phyloP scores from a whole-genome alignment of 2,113 vertebrate genomes.

The Thunnus maccoyii region DNA sequence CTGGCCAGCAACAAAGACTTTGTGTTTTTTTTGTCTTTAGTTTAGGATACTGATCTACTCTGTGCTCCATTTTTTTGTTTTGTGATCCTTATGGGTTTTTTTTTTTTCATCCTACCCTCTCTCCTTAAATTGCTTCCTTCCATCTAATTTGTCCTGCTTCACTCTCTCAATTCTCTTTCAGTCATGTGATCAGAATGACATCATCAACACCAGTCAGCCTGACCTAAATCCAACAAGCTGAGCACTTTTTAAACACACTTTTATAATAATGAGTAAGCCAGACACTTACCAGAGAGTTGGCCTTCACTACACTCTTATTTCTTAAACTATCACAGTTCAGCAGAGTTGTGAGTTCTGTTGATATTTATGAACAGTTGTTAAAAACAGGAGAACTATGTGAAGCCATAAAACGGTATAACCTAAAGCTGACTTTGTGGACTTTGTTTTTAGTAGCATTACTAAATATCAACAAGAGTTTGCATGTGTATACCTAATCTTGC shows the following conservation, averaged over 20 bases:
- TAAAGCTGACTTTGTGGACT: no score
- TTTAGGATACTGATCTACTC: background rate
- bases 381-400: no score
- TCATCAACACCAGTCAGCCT: constrained; percentile 24
- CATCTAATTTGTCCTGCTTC: background rate
- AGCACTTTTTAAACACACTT: constrained; percentile 19
- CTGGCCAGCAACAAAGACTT: background rate
- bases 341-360: no score
- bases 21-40: background rate
- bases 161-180: background rate
- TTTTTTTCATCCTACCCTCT: background rate
- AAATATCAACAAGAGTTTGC: no score
- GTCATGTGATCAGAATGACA: constrained; percentile 23
- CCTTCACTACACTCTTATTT: background rate
- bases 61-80: background rate
- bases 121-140: background rate
- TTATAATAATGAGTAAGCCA: background rate
- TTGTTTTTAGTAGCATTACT: no score
- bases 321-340: background rate
- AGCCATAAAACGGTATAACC: no score
- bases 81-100: background rate
- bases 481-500: background rate
- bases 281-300: background rate
- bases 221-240: constrained; percentile 32
- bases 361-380: no score